These are phyloP conservation scores for Pachypanchax playfairii DNA, from an alignment of 2,113 vertebrate species.

Conservation along the genomic window DNA sequence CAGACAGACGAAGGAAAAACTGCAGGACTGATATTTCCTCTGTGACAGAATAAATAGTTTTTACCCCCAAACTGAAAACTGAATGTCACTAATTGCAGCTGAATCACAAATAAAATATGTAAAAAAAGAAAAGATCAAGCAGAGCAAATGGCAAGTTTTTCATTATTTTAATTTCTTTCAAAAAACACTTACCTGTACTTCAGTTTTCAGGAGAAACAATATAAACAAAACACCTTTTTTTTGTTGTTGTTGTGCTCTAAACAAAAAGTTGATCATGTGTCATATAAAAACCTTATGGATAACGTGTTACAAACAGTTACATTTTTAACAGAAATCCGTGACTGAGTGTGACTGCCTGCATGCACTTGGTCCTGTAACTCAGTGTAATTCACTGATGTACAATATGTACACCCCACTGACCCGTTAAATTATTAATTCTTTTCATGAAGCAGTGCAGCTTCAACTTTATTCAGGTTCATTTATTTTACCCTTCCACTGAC, in stretches of 20 bases:
- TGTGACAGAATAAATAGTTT: too few relatives aligned
- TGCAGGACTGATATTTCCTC: too few relatives aligned
- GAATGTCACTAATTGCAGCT: not conserved
- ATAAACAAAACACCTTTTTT: too few relatives aligned
- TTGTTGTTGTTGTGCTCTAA: too few relatives aligned
- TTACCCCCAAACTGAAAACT: too few relatives aligned
- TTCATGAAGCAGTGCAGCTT: constrained; percentile 5
- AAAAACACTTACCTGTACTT: too few relatives aligned
- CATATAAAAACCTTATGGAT: too few relatives aligned
- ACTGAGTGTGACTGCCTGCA: not conserved
- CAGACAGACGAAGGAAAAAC: too few relatives aligned
- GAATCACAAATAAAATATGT: not conserved
- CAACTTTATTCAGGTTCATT: not conserved
- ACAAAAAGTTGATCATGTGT: too few relatives aligned
- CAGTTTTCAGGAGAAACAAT: too few relatives aligned
- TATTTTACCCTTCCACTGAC: constrained; percentile 1
- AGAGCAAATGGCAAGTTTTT: not conserved
- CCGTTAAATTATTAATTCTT: not conserved
- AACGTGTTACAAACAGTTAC: not conserved
- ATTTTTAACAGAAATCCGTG: too few relatives aligned
- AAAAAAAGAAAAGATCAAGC: not conserved
- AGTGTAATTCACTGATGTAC: not conserved
- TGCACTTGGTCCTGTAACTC: not conserved
- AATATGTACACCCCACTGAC: not conserved
- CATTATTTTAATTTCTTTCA: not conserved